Evolutionary conservation across 2,797 vertebrate genomes (phyloP).

Genomic region (Darevskia mixta): DNA sequence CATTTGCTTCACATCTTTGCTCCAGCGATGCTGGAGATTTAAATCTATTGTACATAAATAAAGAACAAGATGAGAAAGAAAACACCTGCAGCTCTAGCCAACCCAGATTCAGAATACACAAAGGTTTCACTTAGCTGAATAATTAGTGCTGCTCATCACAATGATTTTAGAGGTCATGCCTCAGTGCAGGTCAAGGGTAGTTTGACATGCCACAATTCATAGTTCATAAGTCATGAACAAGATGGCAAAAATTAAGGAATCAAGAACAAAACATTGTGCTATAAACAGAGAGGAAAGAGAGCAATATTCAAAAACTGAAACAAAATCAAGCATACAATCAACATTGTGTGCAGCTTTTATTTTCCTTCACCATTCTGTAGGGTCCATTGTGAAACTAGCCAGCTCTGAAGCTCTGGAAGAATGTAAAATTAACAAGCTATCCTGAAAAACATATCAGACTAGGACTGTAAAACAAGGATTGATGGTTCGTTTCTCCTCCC

Average conservation of each 20-base stretch:
- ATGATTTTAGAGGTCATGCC: not conserved
- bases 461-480: not conserved
- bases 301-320: not conserved
- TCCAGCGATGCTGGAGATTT: constrained; percentile 15
- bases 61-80: constrained; percentile 16
- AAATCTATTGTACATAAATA: constrained; percentile 11
- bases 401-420: not conserved
- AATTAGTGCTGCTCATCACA: not conserved
- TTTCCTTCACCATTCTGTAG: not conserved
- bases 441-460: not conserved
- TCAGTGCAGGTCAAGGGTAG: not conserved
- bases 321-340: not conserved
- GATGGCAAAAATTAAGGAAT: not conserved
- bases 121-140: not conserved
- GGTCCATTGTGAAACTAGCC: not conserved
- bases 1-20: constrained; percentile 39
- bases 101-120: not conserved
- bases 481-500: not conserved
- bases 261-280: not conserved
- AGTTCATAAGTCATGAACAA: not conserved
- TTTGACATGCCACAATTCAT: not conserved
- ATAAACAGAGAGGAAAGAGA: not conserved
- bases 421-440: not conserved
- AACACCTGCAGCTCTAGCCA: constrained; percentile 14
- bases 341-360: not conserved